Evolutionary conservation across 2,888 invertebrate genomes (phyloP).

Genomic region (Sarcophaga caerulescens): DNA sequence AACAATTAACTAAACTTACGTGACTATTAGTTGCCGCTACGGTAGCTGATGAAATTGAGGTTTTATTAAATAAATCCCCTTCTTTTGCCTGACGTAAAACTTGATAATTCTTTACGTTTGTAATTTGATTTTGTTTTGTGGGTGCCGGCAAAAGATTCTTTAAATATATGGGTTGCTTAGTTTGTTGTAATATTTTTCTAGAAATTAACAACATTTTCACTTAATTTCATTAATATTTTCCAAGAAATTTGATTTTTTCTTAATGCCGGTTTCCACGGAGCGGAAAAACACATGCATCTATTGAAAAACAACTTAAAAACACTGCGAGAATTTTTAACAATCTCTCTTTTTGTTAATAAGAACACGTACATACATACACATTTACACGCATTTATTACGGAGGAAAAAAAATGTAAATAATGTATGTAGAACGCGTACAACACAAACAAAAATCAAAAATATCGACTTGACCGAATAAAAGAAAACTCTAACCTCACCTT

Average conservation of each 20-base stretch:
- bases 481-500: slow-evolving; percentile 42
- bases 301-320: slow-evolving; percentile 9
- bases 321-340: not conserved
- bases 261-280: slow-evolving; percentile 38
- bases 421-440: slow-evolving; percentile 12
- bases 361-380: slow-evolving; percentile 25
- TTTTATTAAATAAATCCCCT: slow-evolving; percentile 16
- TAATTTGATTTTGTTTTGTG: slow-evolving; percentile 25
- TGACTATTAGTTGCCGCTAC: slow-evolving; percentile 69
- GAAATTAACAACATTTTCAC: slow-evolving; percentile 75
- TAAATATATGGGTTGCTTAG: slow-evolving; percentile 68
- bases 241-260: slow-evolving; percentile 28
- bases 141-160: slow-evolving; percentile 45
- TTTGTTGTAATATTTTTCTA: slow-evolving; percentile 72
- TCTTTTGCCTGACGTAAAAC: slow-evolving; percentile 39
- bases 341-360: not conserved
- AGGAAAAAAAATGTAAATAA: slow-evolving; percentile 15
- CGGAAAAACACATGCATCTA: slow-evolving; percentile 43
- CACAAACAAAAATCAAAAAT: not conserved
- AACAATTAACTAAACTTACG: slow-evolving; percentile 72
- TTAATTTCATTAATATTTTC: slow-evolving; percentile 25
- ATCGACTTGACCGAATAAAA: slow-evolving; percentile 31
- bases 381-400: slow-evolving; percentile 2
- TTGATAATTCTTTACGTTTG: slow-evolving; percentile 41
- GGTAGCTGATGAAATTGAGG: slow-evolving; percentile 32